These are phyloP conservation scores for Channa argus DNA, from an alignment of 2,113 vertebrate genomes.

Conservation along the genomic window DNA sequence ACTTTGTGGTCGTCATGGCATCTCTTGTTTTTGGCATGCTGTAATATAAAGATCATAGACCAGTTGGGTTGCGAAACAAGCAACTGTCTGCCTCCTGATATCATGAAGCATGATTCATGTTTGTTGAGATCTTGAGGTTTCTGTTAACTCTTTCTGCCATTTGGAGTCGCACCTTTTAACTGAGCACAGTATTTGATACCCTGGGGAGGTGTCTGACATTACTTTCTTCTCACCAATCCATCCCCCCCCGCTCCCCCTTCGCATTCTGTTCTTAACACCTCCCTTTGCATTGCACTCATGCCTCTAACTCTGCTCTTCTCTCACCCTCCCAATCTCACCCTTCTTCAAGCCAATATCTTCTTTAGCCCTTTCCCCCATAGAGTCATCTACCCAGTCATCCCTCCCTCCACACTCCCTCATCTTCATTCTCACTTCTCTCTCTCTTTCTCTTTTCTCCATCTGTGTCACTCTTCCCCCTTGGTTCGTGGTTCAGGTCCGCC, in stretches of 20 bases:
- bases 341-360: conserved; percentile 24
- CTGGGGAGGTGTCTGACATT: conserved; percentile 52
- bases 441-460: conserved; percentile 26
- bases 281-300: conserved; percentile 44
- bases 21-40: too few relatives aligned
- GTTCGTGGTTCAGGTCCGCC: conserved; percentile 60
- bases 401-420: conserved; percentile 31
- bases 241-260: conserved; percentile 3
- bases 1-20: too few relatives aligned
- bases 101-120: conserved; percentile 7
- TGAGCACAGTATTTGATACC: conserved; percentile 28
- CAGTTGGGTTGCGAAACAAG: conserved; percentile 1
- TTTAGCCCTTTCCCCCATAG: conserved; percentile 10
- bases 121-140: conserved; percentile 9
- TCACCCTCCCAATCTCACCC: conserved; percentile 6
- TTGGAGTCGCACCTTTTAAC: conserved; percentile 36
- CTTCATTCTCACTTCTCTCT: conserved; percentile 32
- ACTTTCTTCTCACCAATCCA: conserved; percentile 53
- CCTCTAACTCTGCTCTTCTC: conserved; percentile 6
- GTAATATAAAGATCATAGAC: too few relatives aligned
- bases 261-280: conserved; percentile 49
- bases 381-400: conserved; percentile 12
- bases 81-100: conserved; percentile 1
- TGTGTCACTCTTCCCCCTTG: conserved; percentile 18
- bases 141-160: conserved; percentile 34